Percentiles rank a stretch among this genome's conserved stretches.
phyloP scores from a whole-genome alignment of 2,888 invertebrate genomes.

The Yponomeuta sedellus region DNA sequence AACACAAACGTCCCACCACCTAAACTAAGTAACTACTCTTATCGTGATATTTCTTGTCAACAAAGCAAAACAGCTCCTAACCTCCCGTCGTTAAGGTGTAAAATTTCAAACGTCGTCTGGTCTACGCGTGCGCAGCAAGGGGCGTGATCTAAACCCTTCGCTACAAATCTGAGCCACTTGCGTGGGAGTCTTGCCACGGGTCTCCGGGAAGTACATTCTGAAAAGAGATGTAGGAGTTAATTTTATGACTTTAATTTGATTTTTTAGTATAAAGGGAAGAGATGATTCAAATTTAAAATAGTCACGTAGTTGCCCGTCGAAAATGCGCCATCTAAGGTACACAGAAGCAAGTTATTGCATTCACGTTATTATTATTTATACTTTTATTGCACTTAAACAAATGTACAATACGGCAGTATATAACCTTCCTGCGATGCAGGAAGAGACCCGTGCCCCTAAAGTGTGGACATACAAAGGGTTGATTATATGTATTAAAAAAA shows the following conservation, averaged over 20 bases:
- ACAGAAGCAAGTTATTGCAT: no score
- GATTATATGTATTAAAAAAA: no score
- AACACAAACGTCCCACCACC: not conserved
- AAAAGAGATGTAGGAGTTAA: conserved; percentile 27
- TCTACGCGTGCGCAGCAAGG: not conserved
- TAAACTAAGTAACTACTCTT: not conserved
- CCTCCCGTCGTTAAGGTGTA: not conserved
- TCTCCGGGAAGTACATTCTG: conserved; percentile 85
- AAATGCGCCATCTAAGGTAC: no score
- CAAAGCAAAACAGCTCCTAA: not conserved
- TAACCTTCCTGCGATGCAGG: no score
- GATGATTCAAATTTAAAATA: no score
- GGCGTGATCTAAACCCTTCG: conserved; percentile 68
- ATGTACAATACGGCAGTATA: no score
- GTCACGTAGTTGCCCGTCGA: no score
- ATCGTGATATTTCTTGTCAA: not conserved
- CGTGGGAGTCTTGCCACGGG: conserved; percentile 80
- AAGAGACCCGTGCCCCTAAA: no score
- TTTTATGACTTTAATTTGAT: not conserved
- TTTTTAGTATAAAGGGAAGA: no score
- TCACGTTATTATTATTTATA: no score
- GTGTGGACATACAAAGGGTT: no score
- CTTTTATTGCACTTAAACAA: no score
- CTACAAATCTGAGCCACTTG: conserved; percentile 79
- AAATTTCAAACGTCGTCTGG: not conserved